These are phyloP conservation scores for Stenodera caucasica DNA, from an alignment of 2,888 invertebrate species.

Conservation along the genomic window DNA sequence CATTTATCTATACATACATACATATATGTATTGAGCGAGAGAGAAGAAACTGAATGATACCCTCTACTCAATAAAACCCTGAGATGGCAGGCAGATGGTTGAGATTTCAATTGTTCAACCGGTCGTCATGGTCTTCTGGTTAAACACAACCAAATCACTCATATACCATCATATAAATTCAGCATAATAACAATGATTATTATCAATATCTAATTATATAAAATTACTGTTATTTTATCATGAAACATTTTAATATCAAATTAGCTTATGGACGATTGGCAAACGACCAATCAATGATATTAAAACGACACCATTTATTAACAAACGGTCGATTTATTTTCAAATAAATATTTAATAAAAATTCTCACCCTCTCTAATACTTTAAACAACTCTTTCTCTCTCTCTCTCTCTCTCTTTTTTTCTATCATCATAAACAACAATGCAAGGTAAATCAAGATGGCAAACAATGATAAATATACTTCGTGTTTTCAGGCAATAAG, in stretches of 20 bases:
- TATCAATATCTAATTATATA: conserved; percentile 22
- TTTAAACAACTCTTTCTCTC: neutral
- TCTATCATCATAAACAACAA: neutral
- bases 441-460: neutral
- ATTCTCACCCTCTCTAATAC: neutral
- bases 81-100: conserved; percentile 48
- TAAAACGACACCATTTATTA: conserved; percentile 2
- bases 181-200: conserved; percentile 15
- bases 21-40: conserved; percentile 30
- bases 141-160: conserved; percentile 48
- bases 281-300: conserved; percentile 14
- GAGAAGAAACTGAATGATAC: conserved; percentile 17
- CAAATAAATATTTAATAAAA: neutral
- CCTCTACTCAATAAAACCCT: conserved; percentile 45
- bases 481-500: conserved; percentile 41
- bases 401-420: neutral
- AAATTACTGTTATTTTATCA: conserved; percentile 35
- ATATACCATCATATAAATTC: conserved; percentile 43
- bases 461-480: conserved; percentile 10
- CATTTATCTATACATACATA: neutral
- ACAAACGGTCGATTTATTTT: conserved; percentile 18
- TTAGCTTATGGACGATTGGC: conserved; percentile 53
- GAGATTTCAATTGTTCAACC: conserved; percentile 52
- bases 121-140: conserved; percentile 52
- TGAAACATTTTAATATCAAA: conserved; percentile 54